Evolutionary conservation across 2,888 invertebrate species (phyloP), one percentile per base, ranked within the genome.

Genomic region (Beris morrisii): DNA sequence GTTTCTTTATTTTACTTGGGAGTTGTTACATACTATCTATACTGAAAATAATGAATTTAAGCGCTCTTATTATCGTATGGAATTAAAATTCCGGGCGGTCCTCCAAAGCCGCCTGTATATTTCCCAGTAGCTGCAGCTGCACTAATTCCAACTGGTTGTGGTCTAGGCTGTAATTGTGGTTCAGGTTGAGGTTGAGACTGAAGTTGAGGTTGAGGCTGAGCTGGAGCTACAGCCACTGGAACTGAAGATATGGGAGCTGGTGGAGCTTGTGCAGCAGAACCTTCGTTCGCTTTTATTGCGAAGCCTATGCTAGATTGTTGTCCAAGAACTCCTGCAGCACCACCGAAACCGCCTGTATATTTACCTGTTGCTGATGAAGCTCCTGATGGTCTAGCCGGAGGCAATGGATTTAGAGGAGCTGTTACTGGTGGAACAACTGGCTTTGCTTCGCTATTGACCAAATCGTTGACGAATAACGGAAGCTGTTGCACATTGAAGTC

Each of bases 281-380:
- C 68, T 22, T 72, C 71, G 64, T 73, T 72, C 1, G 72, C 59
- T 68, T 71, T 72, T 44, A 74, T 65, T 4, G 71, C 73, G 48
- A 71, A 75, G 4, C 75, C 75, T 2, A 72, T 68, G 30, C 45
- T 44, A 38, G 66, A 70, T 57, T 73, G 73, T 13, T 69, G 66
- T 11, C 73, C 75, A 30, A 76, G 65, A 5, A 75, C 66, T 4
- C 75, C 76, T 2, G 74, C 72, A 1, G 75, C 71, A 22, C 76
- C 76, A 7, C 79, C 79, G 68, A 79, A 80, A 7, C 75, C 72
- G 4, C 79, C 79, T 0, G 77, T 78, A 50, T 78, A 79, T 63
- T 77, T 78, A 57, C 73, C 75, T 30, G 55, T 53, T 9, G 15
- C 38, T 7, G 28, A 38, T 38, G 9, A 4, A 11, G 61, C 15